Evolutionary conservation across 1,140 invertebrate genomes (phyloP), one percentile per base, ranked within the genome.

Genomic region (Pseudomyrmex gracilis): DNA sequence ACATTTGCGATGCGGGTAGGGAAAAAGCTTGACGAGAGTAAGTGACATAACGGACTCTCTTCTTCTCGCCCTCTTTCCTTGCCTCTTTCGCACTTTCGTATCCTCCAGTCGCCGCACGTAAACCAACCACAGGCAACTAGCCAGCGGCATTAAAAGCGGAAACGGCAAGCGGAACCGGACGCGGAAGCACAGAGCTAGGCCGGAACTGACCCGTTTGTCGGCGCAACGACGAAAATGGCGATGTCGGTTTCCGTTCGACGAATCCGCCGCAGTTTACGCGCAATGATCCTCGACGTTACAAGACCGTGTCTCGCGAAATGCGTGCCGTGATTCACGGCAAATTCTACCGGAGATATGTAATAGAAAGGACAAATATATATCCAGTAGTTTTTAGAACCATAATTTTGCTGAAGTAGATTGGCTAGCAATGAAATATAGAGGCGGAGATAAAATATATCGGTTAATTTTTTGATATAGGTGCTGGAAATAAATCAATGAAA

Each of bases 111-210:
- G 34, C 0, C 5, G 34, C 47, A 22, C 34, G 22, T 82, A 61
- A 78, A 55, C 53, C 68, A 17, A 24, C 73, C n/a, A 20, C 84
- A 88, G 84, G 84, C 85, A 89, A 77, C 86, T 84, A 88, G 90
- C 89, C 87, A 90, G 64, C 85, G 83, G 85, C 90, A 93, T 93
- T 92, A 92, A 92, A 92, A 90, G 82, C 91, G 92, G 92, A 93
- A 92, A 93, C 89, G 88, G 85, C 78, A 90, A 84, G 45, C 92
- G 92, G 90, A 90, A 91, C 53, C 90, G 89, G 86, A 83, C 20
- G 34, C 90, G 89, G 92, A 93, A 93, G 89, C 80, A 90, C 90
- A 90, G 89, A 90, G 87, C 87, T 88, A 89, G 89, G 67, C 88
- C 88, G 92, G 92, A 93, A 91, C 88, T 91, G 87, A 85, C 84